phyloP scores from a whole-genome alignment of 2,797 vertebrate species.

The Macroramphosus scolopax region DNA sequence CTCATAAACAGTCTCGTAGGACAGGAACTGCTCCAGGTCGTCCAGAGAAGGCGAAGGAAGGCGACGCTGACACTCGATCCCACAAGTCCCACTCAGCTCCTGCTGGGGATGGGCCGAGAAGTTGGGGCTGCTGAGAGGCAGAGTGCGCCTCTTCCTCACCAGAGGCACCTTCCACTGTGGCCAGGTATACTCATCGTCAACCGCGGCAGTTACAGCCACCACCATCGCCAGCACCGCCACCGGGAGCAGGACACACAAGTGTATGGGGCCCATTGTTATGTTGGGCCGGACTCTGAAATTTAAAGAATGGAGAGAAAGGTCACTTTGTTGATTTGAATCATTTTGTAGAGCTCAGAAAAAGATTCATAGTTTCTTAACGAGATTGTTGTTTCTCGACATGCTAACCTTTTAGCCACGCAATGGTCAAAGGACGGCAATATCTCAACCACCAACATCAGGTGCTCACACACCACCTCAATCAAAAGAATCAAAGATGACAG shows the following conservation, averaged over 20 bases:
- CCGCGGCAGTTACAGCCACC: conserved; percentile 63
- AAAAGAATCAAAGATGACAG: too few relatives aligned
- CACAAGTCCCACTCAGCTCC: conserved; percentile 82
- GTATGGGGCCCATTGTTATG: conserved; percentile 82
- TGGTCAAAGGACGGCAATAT: too few relatives aligned
- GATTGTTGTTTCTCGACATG: too few relatives aligned
- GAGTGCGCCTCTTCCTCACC: conserved; percentile 83
- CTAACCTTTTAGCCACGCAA: too few relatives aligned
- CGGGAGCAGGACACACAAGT: conserved; percentile 80
- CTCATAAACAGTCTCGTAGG: conserved; percentile 93
- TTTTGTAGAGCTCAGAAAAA: too few relatives aligned
- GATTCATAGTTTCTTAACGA: too few relatives aligned
- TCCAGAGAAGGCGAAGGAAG: conserved; percentile 80
- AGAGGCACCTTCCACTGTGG: conserved; percentile 85
- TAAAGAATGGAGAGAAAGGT: conserved; percentile 49
- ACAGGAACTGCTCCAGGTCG: conserved; percentile 87
- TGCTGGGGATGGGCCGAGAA: conserved; percentile 82
- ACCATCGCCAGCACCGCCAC: conserved; percentile 68
- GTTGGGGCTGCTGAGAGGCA: conserved; percentile 80
- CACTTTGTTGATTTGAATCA: neutral
- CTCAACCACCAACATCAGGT: too few relatives aligned
- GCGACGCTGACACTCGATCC: conserved; percentile 88
- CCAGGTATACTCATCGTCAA: conserved; percentile 86
- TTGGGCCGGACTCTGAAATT: conserved; percentile 74
- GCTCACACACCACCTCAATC: too few relatives aligned